Percentiles rank a stretch among this genome's conserved stretches.
Evolutionary conservation across 1,140 invertebrate species (phyloP).

Genomic region (Tetramorium parvispinum): DNA sequence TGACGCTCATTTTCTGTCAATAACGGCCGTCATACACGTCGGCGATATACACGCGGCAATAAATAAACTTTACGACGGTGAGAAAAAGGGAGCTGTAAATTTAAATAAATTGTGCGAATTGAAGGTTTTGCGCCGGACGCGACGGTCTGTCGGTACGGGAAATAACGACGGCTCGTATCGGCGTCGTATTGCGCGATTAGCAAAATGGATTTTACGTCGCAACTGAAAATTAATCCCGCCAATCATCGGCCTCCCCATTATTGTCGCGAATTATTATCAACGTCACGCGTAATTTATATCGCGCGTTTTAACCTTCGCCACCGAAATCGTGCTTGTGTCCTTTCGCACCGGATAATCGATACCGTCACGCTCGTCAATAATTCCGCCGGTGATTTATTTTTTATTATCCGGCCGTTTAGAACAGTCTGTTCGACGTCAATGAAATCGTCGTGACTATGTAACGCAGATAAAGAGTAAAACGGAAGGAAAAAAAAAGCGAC

Average conservation of each 20-base stretch:
- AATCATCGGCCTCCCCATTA: slow-evolving; percentile 21
- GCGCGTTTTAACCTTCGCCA: slow-evolving; percentile 44
- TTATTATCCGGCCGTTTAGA: slow-evolving; percentile 49
- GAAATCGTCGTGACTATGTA: slow-evolving; percentile 26
- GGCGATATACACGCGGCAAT: slow-evolving; percentile 15
- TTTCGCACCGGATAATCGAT: slow-evolving; percentile 45
- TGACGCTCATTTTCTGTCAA: slow-evolving; percentile 43
- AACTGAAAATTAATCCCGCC: slow-evolving; percentile 41
- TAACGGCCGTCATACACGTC: neutral
- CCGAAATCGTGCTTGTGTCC: slow-evolving; percentile 27
- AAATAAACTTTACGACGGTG: slow-evolving; percentile 21
- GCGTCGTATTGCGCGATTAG: neutral
- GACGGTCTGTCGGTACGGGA: neutral
- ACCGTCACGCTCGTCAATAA: slow-evolving; percentile 51
- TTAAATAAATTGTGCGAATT: slow-evolving; percentile 40
- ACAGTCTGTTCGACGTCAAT: slow-evolving; percentile 39
- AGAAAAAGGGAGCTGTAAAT: slow-evolving; percentile 34
- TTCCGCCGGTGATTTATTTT: slow-evolving; percentile 39
- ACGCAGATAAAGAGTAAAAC: neutral
- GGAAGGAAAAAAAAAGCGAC: neutral
- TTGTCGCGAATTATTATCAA: slow-evolving; percentile 36
- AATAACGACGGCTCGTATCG: neutral
- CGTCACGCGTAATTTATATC: slow-evolving; percentile 25
- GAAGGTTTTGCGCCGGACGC: neutral
- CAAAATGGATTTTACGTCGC: slow-evolving; percentile 25